phyloP scores from a whole-genome alignment of 2,888 invertebrate genomes.

The Lymantria dispar region DNA sequence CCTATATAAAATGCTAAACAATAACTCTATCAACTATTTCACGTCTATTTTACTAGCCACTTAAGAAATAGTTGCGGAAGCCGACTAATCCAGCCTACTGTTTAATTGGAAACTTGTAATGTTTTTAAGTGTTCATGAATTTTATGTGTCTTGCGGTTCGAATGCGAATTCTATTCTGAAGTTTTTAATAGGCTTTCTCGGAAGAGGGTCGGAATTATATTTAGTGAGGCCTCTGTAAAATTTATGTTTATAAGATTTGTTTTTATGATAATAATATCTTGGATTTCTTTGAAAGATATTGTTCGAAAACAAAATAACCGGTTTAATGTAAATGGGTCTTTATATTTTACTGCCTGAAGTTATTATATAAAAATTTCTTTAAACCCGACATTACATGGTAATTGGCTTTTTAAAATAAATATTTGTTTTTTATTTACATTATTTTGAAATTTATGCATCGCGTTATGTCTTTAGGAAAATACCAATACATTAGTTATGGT shows the following conservation, averaged over 20 bases:
- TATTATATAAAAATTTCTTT: too few relatives aligned
- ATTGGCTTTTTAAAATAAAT: too few relatives aligned
- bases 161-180: slow-evolving; percentile 10
- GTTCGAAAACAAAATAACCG: not conserved
- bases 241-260: slow-evolving; percentile 8
- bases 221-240: slow-evolving; percentile 7
- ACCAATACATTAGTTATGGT: too few relatives aligned
- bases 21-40: too few relatives aligned
- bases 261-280: slow-evolving; percentile 1
- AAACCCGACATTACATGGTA: too few relatives aligned
- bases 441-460: too few relatives aligned
- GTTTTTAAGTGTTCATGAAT: slow-evolving; percentile 9
- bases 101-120: slow-evolving; percentile 3
- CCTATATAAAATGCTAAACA: too few relatives aligned
- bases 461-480: too few relatives aligned
- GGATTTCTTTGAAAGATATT: not conserved
- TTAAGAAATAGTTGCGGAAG: slow-evolving; percentile 1
- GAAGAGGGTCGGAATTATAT: slow-evolving; percentile 9
- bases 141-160: slow-evolving; percentile 8
- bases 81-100: not conserved
- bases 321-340: not conserved
- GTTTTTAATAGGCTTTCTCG: slow-evolving; percentile 23
- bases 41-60: too few relatives aligned
- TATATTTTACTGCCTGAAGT: not conserved
- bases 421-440: too few relatives aligned